Evolutionary conservation across 2,888 invertebrate genomes (phyloP).

Genomic region (Criorhina ranunculi): DNA sequence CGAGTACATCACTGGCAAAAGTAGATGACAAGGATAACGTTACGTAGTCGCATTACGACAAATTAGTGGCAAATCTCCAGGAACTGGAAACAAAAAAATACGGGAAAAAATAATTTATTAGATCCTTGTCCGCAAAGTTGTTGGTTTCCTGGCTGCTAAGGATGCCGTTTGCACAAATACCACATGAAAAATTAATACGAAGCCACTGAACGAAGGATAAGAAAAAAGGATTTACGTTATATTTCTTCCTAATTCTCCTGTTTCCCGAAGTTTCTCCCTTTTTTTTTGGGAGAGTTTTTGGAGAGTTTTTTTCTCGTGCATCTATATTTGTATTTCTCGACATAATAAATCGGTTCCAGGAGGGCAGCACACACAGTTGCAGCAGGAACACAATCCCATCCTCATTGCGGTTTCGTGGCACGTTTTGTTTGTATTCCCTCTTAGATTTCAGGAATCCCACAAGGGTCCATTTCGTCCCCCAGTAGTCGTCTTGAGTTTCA

Average conservation of each 20-base stretch:
- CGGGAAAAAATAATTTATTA: slow-evolving; percentile 63
- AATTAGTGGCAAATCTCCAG: slow-evolving; percentile 63
- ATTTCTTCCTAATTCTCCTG: slow-evolving; percentile 2
- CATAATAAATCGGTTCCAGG: slow-evolving; percentile 61
- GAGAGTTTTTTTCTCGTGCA: slow-evolving; percentile 8
- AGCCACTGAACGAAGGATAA: slow-evolving; percentile 50
- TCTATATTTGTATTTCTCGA: slow-evolving; percentile 41
- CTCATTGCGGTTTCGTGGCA: slow-evolving; percentile 58
- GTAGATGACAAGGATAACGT: slow-evolving; percentile 5
- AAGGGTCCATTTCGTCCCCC: not conserved
- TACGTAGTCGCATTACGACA: slow-evolving; percentile 34
- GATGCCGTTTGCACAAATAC: slow-evolving; percentile 64
- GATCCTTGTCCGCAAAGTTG: slow-evolving; percentile 54
- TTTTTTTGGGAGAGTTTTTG: not conserved
- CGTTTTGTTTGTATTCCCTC: slow-evolving; percentile 45
- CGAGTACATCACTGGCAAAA: slow-evolving; percentile 5
- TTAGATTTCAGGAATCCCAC: slow-evolving; percentile 19
- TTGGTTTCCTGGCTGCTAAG: slow-evolving; percentile 53
- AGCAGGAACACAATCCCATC: slow-evolving; percentile 18
- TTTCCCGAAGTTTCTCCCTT: slow-evolving; percentile 22
- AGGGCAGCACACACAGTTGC: slow-evolving; percentile 22
- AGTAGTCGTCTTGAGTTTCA: slow-evolving; percentile 50
- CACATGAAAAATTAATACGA: slow-evolving; percentile 70
- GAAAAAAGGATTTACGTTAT: slow-evolving; percentile 55
- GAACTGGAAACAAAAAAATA: not conserved